A percentile compares a stretch with the other conserved stretches of the same genome.
Conservation (phyloP, 37 sponge, comb jelly and placozoan species). For the Agelas oroides region DNA sequence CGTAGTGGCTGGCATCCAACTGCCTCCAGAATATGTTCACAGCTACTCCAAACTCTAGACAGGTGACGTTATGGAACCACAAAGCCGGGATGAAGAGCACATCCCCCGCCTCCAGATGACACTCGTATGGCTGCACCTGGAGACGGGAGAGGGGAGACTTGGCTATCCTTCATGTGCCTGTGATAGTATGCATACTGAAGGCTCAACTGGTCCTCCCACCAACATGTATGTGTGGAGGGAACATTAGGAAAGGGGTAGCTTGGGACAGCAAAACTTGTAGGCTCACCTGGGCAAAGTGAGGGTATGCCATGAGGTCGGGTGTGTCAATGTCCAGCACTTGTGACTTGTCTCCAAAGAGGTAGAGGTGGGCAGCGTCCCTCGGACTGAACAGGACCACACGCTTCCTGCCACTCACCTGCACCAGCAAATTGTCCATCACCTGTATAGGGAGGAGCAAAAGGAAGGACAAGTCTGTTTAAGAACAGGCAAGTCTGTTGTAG, state of each 20-base stretch:
- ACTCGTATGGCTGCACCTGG: slow-evolving; percentile 34
- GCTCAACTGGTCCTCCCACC: too few relatives aligned
- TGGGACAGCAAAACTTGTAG: too few relatives aligned
- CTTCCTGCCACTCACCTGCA: slow-evolving; percentile 87
- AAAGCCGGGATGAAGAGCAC: slow-evolving; percentile 95
- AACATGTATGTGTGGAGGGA: too few relatives aligned
- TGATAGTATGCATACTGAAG: too few relatives aligned
- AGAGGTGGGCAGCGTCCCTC: slow-evolving; percentile 69
- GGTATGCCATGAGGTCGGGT: slow-evolving; percentile 81
- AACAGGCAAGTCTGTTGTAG: too few relatives aligned
- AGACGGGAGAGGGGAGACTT: too few relatives aligned
- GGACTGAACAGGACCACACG: slow-evolving; percentile 85
- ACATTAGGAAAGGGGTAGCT: too few relatives aligned
- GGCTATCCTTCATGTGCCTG: too few relatives aligned
- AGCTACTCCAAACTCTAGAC: slow-evolving; percentile 86
- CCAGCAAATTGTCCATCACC: slow-evolving; percentile 97
- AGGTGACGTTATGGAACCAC: slow-evolving; percentile 93
- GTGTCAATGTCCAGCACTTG: slow-evolving; percentile 77
- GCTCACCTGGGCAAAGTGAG: slow-evolving; percentile 58
- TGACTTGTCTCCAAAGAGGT: slow-evolving; percentile 91
- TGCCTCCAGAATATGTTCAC: slow-evolving; percentile 94
- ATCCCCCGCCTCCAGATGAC: slow-evolving; percentile 80
- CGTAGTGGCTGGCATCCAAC: slow-evolving; percentile 72
- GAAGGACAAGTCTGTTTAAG: too few relatives aligned
- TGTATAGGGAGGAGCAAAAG: slow-evolving; percentile 1